A percentile compares a stretch with the other conserved stretches of the same genome.
Conservation (phyloP, 2,888 invertebrate genomes). For the Sclerodermus sp. region DNA sequence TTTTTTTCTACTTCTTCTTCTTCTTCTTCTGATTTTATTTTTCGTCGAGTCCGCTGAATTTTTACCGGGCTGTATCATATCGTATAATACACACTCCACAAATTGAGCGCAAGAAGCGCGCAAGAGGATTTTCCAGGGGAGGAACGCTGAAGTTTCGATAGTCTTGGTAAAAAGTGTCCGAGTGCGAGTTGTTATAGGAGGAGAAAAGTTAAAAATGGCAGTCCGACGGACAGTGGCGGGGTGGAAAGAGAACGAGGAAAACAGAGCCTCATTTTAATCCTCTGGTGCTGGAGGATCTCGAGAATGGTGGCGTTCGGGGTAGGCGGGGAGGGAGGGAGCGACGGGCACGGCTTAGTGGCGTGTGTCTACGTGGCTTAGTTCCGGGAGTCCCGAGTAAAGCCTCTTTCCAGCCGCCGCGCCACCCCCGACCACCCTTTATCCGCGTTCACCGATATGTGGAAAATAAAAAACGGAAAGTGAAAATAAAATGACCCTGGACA, state of each 20-base stretch:
- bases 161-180: too few relatives aligned
- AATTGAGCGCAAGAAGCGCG: too few relatives aligned
- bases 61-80: too few relatives aligned
- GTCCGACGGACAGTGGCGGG: not conserved
- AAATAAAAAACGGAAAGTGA: conserved; percentile 48
- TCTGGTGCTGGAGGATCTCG: not conserved
- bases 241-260: conserved; percentile 8
- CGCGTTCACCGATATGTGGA: conserved; percentile 25
- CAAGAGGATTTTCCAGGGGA: too few relatives aligned
- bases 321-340: not conserved
- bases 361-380: conserved; percentile 38
- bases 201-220: not conserved
- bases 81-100: too few relatives aligned
- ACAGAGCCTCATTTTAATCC: conserved; percentile 19
- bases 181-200: too few relatives aligned
- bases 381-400: conserved; percentile 6
- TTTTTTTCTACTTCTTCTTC: too few relatives aligned
- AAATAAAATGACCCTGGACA: conserved; percentile 44
- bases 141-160: too few relatives aligned
- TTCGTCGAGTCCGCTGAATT: too few relatives aligned
- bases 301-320: not conserved
- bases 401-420: not conserved
- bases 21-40: too few relatives aligned
- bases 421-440: not conserved
- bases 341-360: conserved; percentile 33